phyloP scores from a whole-genome alignment of 92 coral and sea anemone species.

The Palythoa caribaeorum region DNA sequence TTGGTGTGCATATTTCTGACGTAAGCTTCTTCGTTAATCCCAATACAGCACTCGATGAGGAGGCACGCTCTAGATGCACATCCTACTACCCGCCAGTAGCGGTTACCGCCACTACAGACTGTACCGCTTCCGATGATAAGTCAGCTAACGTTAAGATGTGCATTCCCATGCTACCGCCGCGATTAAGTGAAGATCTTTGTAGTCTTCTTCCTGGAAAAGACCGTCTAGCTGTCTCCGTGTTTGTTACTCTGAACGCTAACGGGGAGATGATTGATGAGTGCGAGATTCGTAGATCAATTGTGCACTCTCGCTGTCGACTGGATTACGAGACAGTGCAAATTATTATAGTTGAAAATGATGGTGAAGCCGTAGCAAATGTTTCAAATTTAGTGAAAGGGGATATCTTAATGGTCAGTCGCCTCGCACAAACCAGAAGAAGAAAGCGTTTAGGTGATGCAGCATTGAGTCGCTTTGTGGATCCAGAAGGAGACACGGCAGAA shows the following conservation, averaged over 20 bases:
- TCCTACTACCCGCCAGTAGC: conserved; percentile 68
- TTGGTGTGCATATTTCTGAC: conserved; percentile 80
- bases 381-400: conserved; percentile 37
- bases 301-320: conserved; percentile 66
- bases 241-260: conserved; percentile 47
- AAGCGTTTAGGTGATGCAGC: conserved; percentile 66
- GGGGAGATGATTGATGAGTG: conserved; percentile 54
- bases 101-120: background rate
- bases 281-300: conserved; percentile 55
- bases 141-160: conserved; percentile 31
- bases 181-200: conserved; percentile 70
- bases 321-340: conserved; percentile 68
- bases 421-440: conserved; percentile 66
- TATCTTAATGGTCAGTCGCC: conserved; percentile 22
- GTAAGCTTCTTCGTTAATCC: conserved; percentile 73
- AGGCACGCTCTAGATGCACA: conserved; percentile 66
- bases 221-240: conserved; percentile 64
- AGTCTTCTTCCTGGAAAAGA: conserved; percentile 72
- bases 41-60: conserved; percentile 69
- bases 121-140: background rate
- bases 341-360: conserved; percentile 49
- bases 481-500: conserved; percentile 42
- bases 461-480: conserved; percentile 50
- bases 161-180: conserved; percentile 80
- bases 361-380: background rate